A percentile compares a stretch with the other conserved stretches of the same genome.
Conservation (phyloP, 2,888 invertebrate species). For the Biston betularia region DNA sequence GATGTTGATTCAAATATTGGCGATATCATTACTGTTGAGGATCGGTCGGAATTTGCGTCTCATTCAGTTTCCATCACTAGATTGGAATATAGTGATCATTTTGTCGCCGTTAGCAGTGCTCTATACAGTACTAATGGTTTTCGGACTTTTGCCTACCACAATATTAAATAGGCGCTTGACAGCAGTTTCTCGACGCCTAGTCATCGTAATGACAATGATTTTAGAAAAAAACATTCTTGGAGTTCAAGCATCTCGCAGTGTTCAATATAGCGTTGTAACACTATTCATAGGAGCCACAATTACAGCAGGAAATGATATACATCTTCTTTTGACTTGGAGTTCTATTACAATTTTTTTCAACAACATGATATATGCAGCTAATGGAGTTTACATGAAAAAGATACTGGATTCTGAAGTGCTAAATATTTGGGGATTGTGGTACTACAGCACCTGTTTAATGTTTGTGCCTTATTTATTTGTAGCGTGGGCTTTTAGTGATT, state of each 20-base stretch:
- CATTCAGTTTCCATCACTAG: background rate
- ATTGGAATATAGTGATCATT: background rate
- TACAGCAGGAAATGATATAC: background rate
- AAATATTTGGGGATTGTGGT: constrained; percentile 3
- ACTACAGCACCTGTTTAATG: background rate
- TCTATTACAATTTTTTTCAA: constrained; percentile 3
- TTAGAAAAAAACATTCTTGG: constrained; percentile 4
- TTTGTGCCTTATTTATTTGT: background rate
- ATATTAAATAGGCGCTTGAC: background rate
- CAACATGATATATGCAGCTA: background rate
- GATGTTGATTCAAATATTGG: background rate
- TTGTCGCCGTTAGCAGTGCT: background rate
- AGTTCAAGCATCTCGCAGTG: background rate
- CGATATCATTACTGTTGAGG: background rate
- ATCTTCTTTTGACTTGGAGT: background rate
- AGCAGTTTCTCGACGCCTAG: background rate
- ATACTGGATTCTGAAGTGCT: constrained; percentile 8
- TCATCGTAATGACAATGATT: background rate
- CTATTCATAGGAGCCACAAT: constrained; percentile 3
- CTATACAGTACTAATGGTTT: background rate
- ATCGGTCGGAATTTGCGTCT: background rate
- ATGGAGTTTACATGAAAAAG: constrained; percentile 9
- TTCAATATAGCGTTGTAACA: constrained; percentile 1
- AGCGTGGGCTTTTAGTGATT: constrained; percentile 1
- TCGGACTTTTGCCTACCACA: background rate